Conservation (phyloP, 1,140 invertebrate genomes). For the honey bee (Apis mellifera) region Amel_HAv3.1 CM009931.2:18495001-18495500, state of each 20-base stretch:
- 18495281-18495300: background rate
- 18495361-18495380: background rate
- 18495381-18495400: slow-evolving; percentile 19
- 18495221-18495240: background rate
- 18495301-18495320: background rate
- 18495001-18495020: background rate
- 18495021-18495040: background rate
- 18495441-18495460: slow-evolving; percentile 29
- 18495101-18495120: background rate
- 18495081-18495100: background rate
- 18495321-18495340: slow-evolving; percentile 22
- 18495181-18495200: too few relatives aligned
- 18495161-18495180: too few relatives aligned
- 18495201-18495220: background rate
- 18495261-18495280: background rate
- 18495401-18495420: slow-evolving; percentile 37
- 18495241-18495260: background rate
- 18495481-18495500: slow-evolving; percentile 50
- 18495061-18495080: background rate
- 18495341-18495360: background rate
- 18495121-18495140: background rate
- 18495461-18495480: slow-evolving; percentile 17
- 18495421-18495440: slow-evolving; percentile 47
- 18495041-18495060: background rate
- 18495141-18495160: too few relatives aligned